phyloP scores from a whole-genome alignment of 2,113 vertebrate genomes.

The Anhinga anhinga region DNA sequence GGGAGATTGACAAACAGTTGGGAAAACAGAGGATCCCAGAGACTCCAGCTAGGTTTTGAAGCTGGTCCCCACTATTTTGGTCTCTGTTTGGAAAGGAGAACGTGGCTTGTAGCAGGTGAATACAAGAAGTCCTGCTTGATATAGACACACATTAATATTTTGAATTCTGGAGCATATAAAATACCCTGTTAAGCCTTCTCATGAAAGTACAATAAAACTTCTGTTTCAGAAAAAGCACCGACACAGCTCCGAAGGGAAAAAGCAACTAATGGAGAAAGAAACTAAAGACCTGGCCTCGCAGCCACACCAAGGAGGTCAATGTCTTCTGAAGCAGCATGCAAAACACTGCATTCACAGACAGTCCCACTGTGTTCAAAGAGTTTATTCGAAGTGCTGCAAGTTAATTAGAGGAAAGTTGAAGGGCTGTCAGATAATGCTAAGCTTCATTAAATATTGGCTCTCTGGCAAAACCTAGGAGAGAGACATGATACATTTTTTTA shows the following conservation, averaged over 20 bases:
- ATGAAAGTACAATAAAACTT: not conserved
- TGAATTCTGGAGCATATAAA: not conserved
- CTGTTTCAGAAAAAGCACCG: not conserved
- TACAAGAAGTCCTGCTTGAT: not conserved
- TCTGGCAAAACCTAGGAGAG: not conserved
- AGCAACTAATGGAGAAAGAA: not conserved
- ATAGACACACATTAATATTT: not conserved
- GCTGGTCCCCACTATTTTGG: not conserved
- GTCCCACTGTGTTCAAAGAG: not conserved
- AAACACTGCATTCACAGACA: not conserved
- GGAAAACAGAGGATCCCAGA: not conserved
- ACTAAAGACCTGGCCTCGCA: not conserved
- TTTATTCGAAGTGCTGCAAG: not conserved
- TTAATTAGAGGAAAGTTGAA: slow-evolving; percentile 40
- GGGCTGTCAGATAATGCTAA: slow-evolving; percentile 9
- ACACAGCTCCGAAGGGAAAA: not conserved
- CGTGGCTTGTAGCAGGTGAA: not conserved
- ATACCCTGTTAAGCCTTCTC: not conserved
- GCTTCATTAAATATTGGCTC: slow-evolving; percentile 7
- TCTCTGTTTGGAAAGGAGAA: not conserved
- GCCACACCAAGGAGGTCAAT: not conserved
- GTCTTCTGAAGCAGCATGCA: not conserved
- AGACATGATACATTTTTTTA: not conserved
- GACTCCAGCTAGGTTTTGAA: not conserved
- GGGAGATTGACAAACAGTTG: not conserved